Percentiles rank a stretch among this genome's conserved stretches.
These are phyloP conservation scores for Eueides isabella DNA, from an alignment of 1,140 invertebrate genomes.

Conservation along the genomic window DNA sequence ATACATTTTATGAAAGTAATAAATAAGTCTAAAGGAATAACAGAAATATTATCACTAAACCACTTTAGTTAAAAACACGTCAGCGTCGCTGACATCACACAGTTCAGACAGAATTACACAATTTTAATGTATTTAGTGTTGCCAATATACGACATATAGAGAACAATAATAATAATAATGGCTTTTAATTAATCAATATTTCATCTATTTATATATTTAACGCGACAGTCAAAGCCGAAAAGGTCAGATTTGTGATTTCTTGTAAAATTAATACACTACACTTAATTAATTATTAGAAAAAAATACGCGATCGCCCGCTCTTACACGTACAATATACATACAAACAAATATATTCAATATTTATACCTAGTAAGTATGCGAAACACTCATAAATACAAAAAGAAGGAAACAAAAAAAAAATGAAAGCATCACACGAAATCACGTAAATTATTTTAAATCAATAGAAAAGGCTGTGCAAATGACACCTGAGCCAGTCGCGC, in stretches of 20 bases:
- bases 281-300: slow-evolving; percentile 73
- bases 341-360: slow-evolving; percentile 61
- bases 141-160: slow-evolving; percentile 13
- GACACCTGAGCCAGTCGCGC: slow-evolving; percentile 40
- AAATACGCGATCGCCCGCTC: slow-evolving; percentile 66
- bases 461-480: slow-evolving; percentile 37
- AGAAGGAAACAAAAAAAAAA: slow-evolving; percentile 49
- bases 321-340: slow-evolving; percentile 44
- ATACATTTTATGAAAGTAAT: slow-evolving; percentile 24
- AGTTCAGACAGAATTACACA: background rate
- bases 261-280: slow-evolving; percentile 78
- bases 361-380: slow-evolving; percentile 70
- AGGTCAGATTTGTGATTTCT: slow-evolving; percentile 72
- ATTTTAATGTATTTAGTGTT: slow-evolving; percentile 6
- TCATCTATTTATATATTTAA: slow-evolving; percentile 26
- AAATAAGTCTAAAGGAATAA: slow-evolving; percentile 23
- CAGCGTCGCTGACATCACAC: slow-evolving; percentile 21
- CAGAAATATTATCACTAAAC: slow-evolving; percentile 11
- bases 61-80: slow-evolving; percentile 7
- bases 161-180: background rate
- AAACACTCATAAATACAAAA: slow-evolving; percentile 59
- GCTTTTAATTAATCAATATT: slow-evolving; percentile 3
- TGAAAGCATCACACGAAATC: slow-evolving; percentile 67
- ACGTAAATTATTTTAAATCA: slow-evolving; percentile 44
- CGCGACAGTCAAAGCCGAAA: slow-evolving; percentile 48